Evolutionary conservation across 2,113 vertebrate species (phyloP).

Genomic region (Eurypyga helias): DNA sequence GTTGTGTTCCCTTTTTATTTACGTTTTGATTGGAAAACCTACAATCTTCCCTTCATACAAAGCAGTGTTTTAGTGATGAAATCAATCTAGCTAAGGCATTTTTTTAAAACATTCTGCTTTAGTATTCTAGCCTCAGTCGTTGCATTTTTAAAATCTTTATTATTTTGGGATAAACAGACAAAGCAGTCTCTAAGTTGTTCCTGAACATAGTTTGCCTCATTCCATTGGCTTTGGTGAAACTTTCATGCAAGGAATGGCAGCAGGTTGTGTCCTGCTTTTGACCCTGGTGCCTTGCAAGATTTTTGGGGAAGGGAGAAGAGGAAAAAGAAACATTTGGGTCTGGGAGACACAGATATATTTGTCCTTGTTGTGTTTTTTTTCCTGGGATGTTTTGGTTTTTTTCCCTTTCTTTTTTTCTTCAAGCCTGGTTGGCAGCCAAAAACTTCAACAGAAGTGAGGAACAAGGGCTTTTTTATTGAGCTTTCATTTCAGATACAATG

Average conservation of each 20-base stretch:
- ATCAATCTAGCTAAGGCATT: background rate
- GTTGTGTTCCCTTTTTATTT: constrained; percentile 2
- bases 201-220: background rate
- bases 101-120: background rate
- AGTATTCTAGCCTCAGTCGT: background rate
- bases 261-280: background rate
- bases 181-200: background rate
- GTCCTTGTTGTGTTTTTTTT: background rate
- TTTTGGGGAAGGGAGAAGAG: background rate
- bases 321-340: background rate
- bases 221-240: background rate
- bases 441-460: background rate
- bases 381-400: background rate
- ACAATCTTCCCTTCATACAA: background rate
- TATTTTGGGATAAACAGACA: background rate
- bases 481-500: background rate
- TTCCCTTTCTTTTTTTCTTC: background rate
- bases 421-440: background rate
- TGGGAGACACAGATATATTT: background rate
- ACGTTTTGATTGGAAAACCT: background rate
- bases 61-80: background rate
- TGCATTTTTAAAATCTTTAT: background rate
- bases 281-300: background rate
- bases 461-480: background rate
- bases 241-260: background rate